Percentiles rank a stretch among this genome's conserved stretches.
Conservation (phyloP, 2,113 vertebrate species). For the Cephalopholis sonnerati region DNA sequence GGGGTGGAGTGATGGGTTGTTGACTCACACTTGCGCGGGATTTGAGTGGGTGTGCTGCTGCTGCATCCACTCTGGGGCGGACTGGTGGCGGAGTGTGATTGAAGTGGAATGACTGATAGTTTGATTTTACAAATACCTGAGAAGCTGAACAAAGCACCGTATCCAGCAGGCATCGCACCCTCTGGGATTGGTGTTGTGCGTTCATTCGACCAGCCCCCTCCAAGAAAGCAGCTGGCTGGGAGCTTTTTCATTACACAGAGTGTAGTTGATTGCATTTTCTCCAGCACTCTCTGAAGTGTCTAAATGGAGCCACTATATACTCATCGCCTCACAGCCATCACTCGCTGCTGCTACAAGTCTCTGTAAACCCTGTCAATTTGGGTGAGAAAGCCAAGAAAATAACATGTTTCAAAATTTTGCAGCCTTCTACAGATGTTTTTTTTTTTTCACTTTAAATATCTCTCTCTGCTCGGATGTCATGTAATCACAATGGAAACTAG, state of each 20-base stretch:
- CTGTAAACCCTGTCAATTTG: slow-evolving; percentile 16
- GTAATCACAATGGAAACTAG: slow-evolving; percentile 18
- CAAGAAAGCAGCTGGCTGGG: slow-evolving; percentile 66
- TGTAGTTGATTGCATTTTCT: slow-evolving; percentile 72
- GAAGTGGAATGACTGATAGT: slow-evolving; percentile 75
- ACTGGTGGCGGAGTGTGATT: slow-evolving; percentile 62
- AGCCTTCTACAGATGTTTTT: not conserved
- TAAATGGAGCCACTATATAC: slow-evolving; percentile 51
- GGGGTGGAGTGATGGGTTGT: slow-evolving; percentile 17
- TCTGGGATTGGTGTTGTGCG: slow-evolving; percentile 49
- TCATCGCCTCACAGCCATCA: slow-evolving; percentile 35
- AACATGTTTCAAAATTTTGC: slow-evolving; percentile 3
- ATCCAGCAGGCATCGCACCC: slow-evolving; percentile 41
- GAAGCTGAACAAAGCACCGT: slow-evolving; percentile 55
- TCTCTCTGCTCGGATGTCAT: slow-evolving; percentile 9
- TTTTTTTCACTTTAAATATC: not conserved
- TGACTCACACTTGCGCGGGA: slow-evolving; percentile 37
- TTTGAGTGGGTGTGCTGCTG: slow-evolving; percentile 50
- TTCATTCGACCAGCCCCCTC: slow-evolving; percentile 36
- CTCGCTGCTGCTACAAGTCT: not conserved
- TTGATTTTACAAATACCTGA: slow-evolving; percentile 73
- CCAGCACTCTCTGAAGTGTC: slow-evolving; percentile 46
- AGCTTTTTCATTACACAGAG: slow-evolving; percentile 79
- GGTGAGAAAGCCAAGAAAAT: not conserved
- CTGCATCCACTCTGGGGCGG: slow-evolving; percentile 51